Evolutionary conservation across 2,797 vertebrate species (phyloP), one percentile per base, ranked within the genome.

Genomic region (Gila robusta): DNA sequence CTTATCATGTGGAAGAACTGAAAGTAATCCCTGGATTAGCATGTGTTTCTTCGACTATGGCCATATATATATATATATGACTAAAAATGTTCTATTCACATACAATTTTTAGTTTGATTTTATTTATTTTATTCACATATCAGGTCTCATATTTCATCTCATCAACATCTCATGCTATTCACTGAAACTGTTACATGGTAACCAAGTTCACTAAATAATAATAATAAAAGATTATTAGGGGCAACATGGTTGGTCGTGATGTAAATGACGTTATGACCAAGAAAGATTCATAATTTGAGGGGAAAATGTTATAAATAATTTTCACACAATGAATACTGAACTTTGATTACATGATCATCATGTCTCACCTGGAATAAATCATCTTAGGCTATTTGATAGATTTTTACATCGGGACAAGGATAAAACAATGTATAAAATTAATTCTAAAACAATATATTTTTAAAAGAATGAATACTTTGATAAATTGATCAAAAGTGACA

Each of bases 1-100:
- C 84, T 79, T 67, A 66, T 82, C 69, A 78, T 82, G 72, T 44
- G 83, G 84, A 47, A 69, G 66, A 67, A 28, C n/a, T 71, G 64
- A 41, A 64, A 14, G 32, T 71, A 52, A 67, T 49, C 6, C 1
- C 11, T 6, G 11, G 49, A 84, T 56, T 78, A 41, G 32, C 12
- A 54, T 37, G 2, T 0, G 28, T 26, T 35, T 83, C 39, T 37
- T 76, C 17, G 17, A 66, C 19, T 74, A 11, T 37, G 7, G 41
- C 1, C 56, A 17, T 32, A 32, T 32, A 32, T 32, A 32, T 32
- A 9, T 35, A 67, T 35, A 19, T 35, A 21, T 10, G 11, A 5
- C 9, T 23, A 39, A 10, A 9, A 37, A 70, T n/a, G 1, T 52
- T 74, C 9, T 17, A 21, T 28, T 54, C 52, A 32, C 8, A 16